phyloP scores from a whole-genome alignment of 2,113 vertebrate genomes.

The Condylura cristata region DNA sequence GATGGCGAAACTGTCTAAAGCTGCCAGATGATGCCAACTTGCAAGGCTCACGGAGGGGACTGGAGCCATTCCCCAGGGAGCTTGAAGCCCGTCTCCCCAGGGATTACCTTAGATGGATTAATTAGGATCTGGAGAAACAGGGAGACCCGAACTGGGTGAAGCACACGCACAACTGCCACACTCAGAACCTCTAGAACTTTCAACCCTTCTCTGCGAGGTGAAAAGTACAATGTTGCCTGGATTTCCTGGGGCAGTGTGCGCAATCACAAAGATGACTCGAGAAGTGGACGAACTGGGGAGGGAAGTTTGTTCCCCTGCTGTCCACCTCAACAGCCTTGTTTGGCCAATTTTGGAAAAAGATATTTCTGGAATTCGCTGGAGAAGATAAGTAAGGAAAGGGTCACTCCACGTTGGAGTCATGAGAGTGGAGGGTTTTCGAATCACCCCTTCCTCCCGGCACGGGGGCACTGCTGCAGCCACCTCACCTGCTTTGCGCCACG shows the following conservation, averaged over 20 bases:
- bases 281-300: not conserved
- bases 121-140: slow-evolving; percentile 12
- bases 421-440: not conserved
- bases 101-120: not conserved
- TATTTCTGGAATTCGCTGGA: slow-evolving; percentile 29
- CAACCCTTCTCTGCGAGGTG: not conserved
- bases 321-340: not conserved
- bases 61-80: not conserved
- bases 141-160: not conserved
- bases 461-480: not conserved
- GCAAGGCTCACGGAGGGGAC: not conserved
- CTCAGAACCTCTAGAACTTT: not conserved
- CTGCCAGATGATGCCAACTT: not conserved
- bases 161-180: not conserved
- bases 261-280: not conserved
- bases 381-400: not conserved
- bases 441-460: not conserved
- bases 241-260: not conserved
- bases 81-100: not conserved
- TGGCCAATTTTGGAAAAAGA: not conserved
- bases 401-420: not conserved
- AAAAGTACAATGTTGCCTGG: not conserved
- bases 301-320: not conserved
- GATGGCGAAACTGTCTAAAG: not conserved
- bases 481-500: not conserved